Evolutionary conservation across 1,140 invertebrate species (phyloP), one percentile per base, ranked within the genome.

Genomic region (Laupala kohalensis): DNA sequence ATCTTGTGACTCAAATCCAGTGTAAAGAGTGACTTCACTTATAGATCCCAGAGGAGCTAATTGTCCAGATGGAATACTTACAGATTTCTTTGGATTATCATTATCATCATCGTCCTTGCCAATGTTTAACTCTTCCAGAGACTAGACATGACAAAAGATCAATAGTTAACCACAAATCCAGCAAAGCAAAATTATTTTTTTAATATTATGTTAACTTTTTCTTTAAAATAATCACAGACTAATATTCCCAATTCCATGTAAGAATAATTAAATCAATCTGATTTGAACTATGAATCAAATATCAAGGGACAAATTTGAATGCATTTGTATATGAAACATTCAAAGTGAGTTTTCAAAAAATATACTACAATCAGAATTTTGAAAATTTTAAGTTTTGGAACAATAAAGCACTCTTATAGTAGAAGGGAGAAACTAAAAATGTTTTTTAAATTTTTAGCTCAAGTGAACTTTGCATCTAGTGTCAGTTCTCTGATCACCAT

Each of bases 1-100:
- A 19, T 53, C 37, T 53, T 53, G 9, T 2, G 37, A 53, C 9
- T 19, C 37, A 53, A 53, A 53, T 19, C 9, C 19, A 13, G 37
- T 72, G 74, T 78, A 74, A 65, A 80, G 75, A 23, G 77, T 78
- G 26, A 79, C 78, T 77, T 81, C 79, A 71, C 79, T 81, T 71
- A 80, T 80, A 9, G 76, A 76, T 67, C 79, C 79, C 12, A 81
- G 73, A n/a, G 80, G 78, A 69, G 79, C 80, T 74, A 80, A 73
- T 66, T 76, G 69, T 30, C 71, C 69, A 25, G 76, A 62, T 70
- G 77, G 72, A 69, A 74, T 79, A 78, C 78, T 81, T 79, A 81
- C 80, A 72, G 74, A 75, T 74, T 76, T 74, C n/a, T 82, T 76
- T 9, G 81, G 80, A 24, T 74, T 26, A 23, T 73, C 65, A 53